These are phyloP conservation scores for Acronicta alni DNA, from an alignment of 2,888 invertebrate genomes.

Conservation along the genomic window DNA sequence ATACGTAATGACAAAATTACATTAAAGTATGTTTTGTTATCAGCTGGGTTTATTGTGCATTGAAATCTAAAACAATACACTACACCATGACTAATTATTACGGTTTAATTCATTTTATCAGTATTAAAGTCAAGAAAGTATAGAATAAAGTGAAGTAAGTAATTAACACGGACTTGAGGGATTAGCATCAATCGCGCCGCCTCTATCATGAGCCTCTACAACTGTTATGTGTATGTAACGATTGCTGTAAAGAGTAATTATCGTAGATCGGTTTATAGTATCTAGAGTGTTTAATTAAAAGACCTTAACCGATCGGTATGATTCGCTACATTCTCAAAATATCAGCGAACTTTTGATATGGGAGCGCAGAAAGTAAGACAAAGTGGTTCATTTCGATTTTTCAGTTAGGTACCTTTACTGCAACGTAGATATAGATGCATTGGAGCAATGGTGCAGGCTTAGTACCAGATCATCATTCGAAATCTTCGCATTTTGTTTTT, in stretches of 20 bases:
- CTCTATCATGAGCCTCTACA: conserved; percentile 28
- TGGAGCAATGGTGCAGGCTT: no score
- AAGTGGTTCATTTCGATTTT: conserved; percentile 6
- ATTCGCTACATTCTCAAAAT: conserved; percentile 62
- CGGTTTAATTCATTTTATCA: conserved; percentile 8
- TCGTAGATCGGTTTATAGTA: conserved; percentile 18
- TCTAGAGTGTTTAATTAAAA: conserved; percentile 32
- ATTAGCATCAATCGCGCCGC: conserved; percentile 36
- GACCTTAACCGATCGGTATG: conserved; percentile 17
- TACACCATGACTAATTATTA: conserved; percentile 1
- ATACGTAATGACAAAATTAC: not conserved
- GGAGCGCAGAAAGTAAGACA: not conserved
- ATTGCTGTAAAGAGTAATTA: conserved; percentile 23
- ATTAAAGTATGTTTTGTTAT: not conserved
- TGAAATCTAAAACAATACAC: not conserved
- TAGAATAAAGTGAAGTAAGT: conserved; percentile 5
- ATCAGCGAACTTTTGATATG: conserved; percentile 47
- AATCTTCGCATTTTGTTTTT: no score
- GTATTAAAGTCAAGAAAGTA: conserved; percentile 13
- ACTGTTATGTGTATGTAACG: conserved; percentile 6
- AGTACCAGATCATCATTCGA: no score
- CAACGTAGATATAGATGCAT: no score
- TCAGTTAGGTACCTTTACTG: not conserved
- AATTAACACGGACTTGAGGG: conserved; percentile 11
- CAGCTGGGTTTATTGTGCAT: conserved; percentile 6